Evolutionary conservation across 2,113 vertebrate species (phyloP).

Genomic region (Terrapene triunguis): DNA sequence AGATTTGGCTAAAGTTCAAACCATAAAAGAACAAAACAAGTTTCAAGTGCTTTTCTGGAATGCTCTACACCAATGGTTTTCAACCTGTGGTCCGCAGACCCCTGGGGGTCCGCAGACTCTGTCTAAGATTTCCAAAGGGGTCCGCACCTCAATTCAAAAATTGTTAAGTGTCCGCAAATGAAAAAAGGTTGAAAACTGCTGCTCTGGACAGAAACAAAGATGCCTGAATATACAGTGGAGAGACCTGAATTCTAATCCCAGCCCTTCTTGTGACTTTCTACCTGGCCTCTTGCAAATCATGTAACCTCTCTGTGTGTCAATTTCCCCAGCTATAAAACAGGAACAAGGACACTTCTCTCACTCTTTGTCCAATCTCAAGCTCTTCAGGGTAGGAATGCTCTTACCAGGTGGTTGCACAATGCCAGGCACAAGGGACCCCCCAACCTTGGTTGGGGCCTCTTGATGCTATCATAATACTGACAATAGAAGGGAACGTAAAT

Average conservation of each 20-base stretch:
- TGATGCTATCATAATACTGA: not conserved
- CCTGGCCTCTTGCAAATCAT: not conserved
- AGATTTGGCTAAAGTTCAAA: not conserved
- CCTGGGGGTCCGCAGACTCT: too few relatives aligned
- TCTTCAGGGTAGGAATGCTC: not conserved
- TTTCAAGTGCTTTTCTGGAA: fast-evolving
- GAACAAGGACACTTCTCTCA: not conserved
- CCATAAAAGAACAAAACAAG: not conserved
- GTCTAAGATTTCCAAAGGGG: not conserved
- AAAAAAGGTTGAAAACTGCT: too few relatives aligned
- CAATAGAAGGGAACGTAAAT: not conserved
- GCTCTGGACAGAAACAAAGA: not conserved
- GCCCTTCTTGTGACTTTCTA: fast-evolving
- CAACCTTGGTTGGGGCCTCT: not conserved
- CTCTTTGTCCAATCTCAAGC: not conserved
- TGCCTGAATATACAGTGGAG: not conserved
- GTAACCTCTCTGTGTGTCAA: not conserved
- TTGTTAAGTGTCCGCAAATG: too few relatives aligned
- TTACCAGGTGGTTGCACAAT: fast-evolving
- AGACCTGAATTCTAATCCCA: fast-evolving
- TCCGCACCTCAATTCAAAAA: too few relatives aligned
- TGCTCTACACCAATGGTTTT: not conserved
- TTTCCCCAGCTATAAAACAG: not conserved
- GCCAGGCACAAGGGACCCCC: not conserved
- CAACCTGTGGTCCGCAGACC: too few relatives aligned